Conservation (phyloP, 2,113 vertebrate species). For the Nycticorax nycticorax region DNA sequence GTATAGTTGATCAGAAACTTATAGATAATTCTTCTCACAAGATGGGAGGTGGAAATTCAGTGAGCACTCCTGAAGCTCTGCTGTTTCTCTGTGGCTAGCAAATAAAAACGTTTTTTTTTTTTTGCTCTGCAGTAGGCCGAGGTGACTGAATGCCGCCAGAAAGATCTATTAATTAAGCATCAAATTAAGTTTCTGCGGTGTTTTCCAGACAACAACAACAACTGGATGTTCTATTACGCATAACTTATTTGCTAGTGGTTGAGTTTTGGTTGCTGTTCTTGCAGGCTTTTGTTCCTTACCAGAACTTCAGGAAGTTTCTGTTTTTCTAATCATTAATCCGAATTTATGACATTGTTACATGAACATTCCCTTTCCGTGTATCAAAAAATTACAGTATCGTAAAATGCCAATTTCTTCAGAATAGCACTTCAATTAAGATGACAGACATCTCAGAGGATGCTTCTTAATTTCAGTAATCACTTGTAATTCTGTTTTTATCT, state of each 20-base stretch:
- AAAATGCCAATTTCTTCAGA: neutral
- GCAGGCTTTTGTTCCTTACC: neutral
- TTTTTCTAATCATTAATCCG: neutral
- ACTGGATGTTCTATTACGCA: neutral
- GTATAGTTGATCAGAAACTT: neutral
- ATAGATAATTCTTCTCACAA: neutral
- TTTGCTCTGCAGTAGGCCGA: neutral
- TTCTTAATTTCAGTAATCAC: neutral
- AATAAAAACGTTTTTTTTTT: neutral
- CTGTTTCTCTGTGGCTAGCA: neutral
- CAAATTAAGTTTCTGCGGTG: neutral
- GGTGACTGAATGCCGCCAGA: neutral
- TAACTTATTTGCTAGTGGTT: neutral
- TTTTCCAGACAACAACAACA: neutral
- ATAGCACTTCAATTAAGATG: neutral
- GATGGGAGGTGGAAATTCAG: rapidly evolving
- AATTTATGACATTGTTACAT: neutral
- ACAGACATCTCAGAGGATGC: neutral
- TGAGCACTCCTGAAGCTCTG: neutral
- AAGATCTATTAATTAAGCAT: slow-evolving; percentile 1
- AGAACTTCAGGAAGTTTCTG: neutral
- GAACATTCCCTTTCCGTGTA: neutral
- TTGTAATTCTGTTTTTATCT: neutral
- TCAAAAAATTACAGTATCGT: neutral
- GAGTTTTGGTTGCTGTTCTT: neutral